These are phyloP conservation scores for Hipparchia semele DNA, from an alignment of 2,888 invertebrate species.

Conservation along the genomic window DNA sequence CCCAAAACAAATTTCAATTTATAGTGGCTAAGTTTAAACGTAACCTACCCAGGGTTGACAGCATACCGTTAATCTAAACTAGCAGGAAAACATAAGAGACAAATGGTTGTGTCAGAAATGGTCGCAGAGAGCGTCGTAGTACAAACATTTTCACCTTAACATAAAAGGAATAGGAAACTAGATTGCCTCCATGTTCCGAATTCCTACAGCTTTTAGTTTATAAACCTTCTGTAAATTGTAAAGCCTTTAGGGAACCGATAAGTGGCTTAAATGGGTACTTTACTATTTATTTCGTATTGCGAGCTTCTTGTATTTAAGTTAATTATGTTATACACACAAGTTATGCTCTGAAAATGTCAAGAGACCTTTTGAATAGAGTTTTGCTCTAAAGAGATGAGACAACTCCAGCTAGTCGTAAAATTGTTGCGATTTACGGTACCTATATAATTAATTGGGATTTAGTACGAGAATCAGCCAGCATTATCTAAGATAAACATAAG, in stretches of 20 bases:
- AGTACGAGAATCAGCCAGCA: too few species aligned
- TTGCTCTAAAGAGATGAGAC: too few species aligned
- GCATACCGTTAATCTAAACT: conserved; percentile 29
- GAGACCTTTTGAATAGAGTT: too few species aligned
- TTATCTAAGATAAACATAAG: too few species aligned
- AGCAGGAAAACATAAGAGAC: conserved; percentile 28
- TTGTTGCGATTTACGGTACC: too few species aligned
- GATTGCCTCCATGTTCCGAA: conserved; percentile 31
- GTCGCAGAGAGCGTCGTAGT: conserved; percentile 28
- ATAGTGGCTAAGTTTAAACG: background rate
- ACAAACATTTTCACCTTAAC: conserved; percentile 33
- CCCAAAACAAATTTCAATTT: background rate
- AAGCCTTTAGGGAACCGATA: background rate
- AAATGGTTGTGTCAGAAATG: conserved; percentile 33
- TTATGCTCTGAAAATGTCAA: too few species aligned
- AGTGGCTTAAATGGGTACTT: background rate
- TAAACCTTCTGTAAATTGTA: conserved; percentile 22
- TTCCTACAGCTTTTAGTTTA: conserved; percentile 21
- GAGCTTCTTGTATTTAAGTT: too few species aligned
- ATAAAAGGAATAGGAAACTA: conserved; percentile 36
- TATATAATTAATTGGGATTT: too few species aligned
- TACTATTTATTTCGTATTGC: background rate
- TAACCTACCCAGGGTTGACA: conserved; percentile 6
- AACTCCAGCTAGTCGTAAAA: too few species aligned
- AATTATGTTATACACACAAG: too few species aligned